Conservation (phyloP, 2,113 vertebrate species). For the Excalfactoria chinensis region DNA sequence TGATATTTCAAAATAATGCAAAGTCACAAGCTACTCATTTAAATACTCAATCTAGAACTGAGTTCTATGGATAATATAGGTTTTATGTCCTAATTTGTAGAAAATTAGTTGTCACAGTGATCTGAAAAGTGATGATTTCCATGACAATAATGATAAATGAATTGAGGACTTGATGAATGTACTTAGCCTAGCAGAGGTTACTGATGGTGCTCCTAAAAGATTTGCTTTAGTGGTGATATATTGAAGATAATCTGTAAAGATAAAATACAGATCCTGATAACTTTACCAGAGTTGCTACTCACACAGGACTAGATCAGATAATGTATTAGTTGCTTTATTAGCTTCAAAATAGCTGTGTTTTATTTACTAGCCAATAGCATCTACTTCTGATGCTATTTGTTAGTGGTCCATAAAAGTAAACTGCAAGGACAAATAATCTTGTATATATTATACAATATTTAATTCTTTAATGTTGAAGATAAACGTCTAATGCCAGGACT, state of each 20-base stretch:
- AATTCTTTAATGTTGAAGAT: background rate
- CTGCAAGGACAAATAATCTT: background rate
- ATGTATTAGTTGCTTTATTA: background rate
- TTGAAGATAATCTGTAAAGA: conserved; percentile 47
- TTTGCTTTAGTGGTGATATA: conserved; percentile 43
- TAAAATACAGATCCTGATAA: conserved; percentile 6
- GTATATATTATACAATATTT: background rate
- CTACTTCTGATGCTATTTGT: background rate
- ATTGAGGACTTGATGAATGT: conserved; percentile 37
- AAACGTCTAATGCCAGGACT: background rate
- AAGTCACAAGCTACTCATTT: background rate
- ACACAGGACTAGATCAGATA: background rate
- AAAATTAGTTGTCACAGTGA: conserved; percentile 15
- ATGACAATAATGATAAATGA: conserved; percentile 32
- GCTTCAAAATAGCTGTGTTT: background rate
- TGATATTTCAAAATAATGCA: background rate
- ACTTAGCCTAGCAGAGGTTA: conserved; percentile 15
- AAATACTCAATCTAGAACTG: background rate
- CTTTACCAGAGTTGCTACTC: background rate
- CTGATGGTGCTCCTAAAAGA: conserved; percentile 19
- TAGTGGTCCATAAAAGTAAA: background rate
- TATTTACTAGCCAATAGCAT: background rate
- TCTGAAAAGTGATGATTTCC: conserved; percentile 23
- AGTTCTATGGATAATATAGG: conserved; percentile 33
- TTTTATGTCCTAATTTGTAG: conserved; percentile 11